A percentile compares a stretch with the other conserved stretches of the same genome.
Conservation (phyloP, 2,797 vertebrate genomes). For the Notolepis coatsorum region DNA sequence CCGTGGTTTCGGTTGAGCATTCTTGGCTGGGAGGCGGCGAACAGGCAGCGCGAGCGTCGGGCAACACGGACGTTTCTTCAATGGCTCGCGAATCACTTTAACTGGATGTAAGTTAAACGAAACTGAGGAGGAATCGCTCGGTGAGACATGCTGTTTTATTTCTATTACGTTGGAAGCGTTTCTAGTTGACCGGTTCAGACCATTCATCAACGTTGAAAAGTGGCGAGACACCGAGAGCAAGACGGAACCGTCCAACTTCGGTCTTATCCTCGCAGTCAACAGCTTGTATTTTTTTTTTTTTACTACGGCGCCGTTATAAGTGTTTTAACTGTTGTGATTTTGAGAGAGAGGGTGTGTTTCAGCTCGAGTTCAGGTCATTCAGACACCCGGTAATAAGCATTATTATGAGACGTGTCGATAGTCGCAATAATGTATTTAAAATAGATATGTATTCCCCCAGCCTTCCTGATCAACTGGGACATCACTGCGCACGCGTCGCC, state of each 20-base stretch:
- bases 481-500: conserved; percentile 67
- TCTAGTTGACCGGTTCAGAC: conserved; percentile 30
- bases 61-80: conserved; percentile 41
- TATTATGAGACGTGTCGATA: conserved; percentile 1
- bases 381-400: background rate
- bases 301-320: conserved; percentile 33
- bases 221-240: conserved; percentile 56
- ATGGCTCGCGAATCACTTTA: conserved; percentile 58
- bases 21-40: conserved; percentile 74
- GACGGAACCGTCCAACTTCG: conserved; percentile 73
- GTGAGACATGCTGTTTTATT: conserved; percentile 47
- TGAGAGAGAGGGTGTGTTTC: background rate
- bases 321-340: background rate
- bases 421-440: conserved; percentile 46
- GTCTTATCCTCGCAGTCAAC: conserved; percentile 40
- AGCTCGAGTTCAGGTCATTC: conserved; percentile 11
- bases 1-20: conserved; percentile 84
- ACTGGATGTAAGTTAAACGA: conserved; percentile 59
- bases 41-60: conserved; percentile 58
- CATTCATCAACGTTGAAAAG: conserved; percentile 73
- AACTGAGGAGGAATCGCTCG: conserved; percentile 25
- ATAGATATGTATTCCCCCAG: conserved; percentile 57
- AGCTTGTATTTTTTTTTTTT: too few relatives aligned
- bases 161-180: conserved; percentile 35
- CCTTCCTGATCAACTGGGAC: conserved; percentile 44